Base-by-base conservation (phyloP, 1,140 invertebrate genomes). In the Chironomus striatipennis region DNA sequence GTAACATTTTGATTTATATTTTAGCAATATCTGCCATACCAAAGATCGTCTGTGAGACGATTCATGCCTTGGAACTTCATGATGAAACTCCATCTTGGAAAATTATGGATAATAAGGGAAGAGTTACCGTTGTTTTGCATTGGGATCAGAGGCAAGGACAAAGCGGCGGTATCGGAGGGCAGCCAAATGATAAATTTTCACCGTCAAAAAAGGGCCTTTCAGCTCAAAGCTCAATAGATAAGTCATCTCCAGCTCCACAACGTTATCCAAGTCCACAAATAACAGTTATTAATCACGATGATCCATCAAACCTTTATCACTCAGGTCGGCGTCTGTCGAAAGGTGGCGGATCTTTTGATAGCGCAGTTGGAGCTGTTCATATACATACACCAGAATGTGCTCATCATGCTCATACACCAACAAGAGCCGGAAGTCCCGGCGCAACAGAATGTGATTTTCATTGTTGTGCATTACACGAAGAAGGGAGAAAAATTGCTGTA, bases 21-120 rank as follows among this genome's bases (percentile, higher is more conserved):
- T n/a, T 85, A 94, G 94, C 93, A 77, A 94, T 97, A 86, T 93
- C 93, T 82, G 93, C 94, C 78, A 96, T 97, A 78, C 95, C 95
- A 77, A 93, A 94, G 86, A 96, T 97, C 88, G 94, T 97, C 82
- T 96, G 94, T 88, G 95, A 96, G 85, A 95, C 94, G 79, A 95
- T 96, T 79, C 93, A 95, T 87, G 93, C 93, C 75, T 85, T 96
- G 85, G 93, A 95, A 83, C 85, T 96, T 79, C 93, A 95, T 85
- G 92, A 96, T 93, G 94, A 95, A 84, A 93, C 93, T 80, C 93
- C 94, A 78, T 95, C 93, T 84, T 97, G 94, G 94, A 96, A 96
- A 85, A 95, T 96, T 86, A 95, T 95, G 92, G 94, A 96, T 88
- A 95, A 95, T 88, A 93, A 95, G 86, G 93, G 93, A 80, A 89